A percentile compares a stretch with the other conserved stretches of the same genome.
These are phyloP conservation scores for Scarus forsteni DNA, from an alignment of 2,797 vertebrate species.

Conservation along the genomic window DNA sequence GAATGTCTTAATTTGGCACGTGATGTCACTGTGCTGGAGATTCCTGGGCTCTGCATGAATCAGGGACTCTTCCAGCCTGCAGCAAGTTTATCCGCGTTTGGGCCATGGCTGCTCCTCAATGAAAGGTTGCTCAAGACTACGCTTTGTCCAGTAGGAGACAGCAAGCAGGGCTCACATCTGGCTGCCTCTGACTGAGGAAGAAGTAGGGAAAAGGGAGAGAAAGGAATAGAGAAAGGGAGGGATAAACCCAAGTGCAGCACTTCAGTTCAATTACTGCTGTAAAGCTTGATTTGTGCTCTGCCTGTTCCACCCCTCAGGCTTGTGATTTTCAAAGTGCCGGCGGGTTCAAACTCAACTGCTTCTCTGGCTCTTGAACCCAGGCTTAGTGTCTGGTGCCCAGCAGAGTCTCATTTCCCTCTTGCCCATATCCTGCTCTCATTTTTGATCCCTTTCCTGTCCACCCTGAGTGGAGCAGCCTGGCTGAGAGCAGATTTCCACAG, in stretches of 20 bases:
- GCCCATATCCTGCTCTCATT: conserved; percentile 6
- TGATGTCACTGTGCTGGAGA: conserved; percentile 11
- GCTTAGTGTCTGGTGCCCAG: conserved; percentile 3
- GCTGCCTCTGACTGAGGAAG: conserved; percentile 13
- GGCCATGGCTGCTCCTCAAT: conserved; percentile 16
- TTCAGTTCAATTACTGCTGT: conserved; percentile 56
- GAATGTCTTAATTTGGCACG: conserved; percentile 16
- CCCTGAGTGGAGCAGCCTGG: conserved; percentile 14
- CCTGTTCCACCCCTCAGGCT: conserved; percentile 26
- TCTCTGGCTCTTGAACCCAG: conserved; percentile 31
- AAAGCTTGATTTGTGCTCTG: conserved; percentile 46
- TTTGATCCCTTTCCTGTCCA: conserved; percentile 4
- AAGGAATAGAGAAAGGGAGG: conserved; percentile 5
- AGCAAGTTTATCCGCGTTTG: conserved; percentile 8
- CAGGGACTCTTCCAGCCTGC: conserved; percentile 1
- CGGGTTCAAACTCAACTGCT: conserved; percentile 5
- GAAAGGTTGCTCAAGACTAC: conserved; percentile 24
- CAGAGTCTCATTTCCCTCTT: not conserved
- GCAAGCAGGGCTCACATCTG: conserved; percentile 30
- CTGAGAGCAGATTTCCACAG: conserved; percentile 23
- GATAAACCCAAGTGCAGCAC: conserved; percentile 37
- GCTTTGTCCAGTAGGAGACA: conserved; percentile 22
- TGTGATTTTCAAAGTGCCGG: conserved; percentile 25
- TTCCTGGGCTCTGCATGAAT: conserved; percentile 8
- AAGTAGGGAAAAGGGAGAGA: conserved; percentile 1